phyloP scores from a whole-genome alignment of 2,113 vertebrate genomes.

The Semnornis frantzii region DNA sequence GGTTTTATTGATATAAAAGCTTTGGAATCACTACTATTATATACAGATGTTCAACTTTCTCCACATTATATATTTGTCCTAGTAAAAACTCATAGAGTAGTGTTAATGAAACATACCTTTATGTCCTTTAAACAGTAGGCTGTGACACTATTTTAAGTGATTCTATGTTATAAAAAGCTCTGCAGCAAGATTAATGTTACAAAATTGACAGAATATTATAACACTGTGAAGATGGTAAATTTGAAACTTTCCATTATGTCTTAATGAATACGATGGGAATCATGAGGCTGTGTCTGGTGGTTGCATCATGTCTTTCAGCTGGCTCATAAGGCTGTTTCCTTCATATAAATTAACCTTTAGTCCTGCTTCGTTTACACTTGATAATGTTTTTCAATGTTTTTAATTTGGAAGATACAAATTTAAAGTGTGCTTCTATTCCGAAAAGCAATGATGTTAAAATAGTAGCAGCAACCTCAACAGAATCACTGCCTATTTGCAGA shows the following conservation, averaged over 20 bases:
- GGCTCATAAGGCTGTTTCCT: neutral
- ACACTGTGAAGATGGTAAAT: slow-evolving; percentile 61
- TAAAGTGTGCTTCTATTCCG: neutral
- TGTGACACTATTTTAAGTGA: slow-evolving; percentile 63
- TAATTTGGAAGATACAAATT: neutral
- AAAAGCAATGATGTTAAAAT: neutral
- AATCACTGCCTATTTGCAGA: neutral
- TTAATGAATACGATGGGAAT: slow-evolving; percentile 35
- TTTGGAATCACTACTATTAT: slow-evolving; percentile 31
- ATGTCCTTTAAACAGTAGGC: slow-evolving; percentile 54
- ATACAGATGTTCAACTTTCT: slow-evolving; percentile 6
- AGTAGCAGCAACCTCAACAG: neutral
- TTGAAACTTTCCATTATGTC: slow-evolving; percentile 42
- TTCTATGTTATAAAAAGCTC: slow-evolving; percentile 70
- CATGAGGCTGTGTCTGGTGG: slow-evolving; percentile 19
- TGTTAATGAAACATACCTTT: slow-evolving; percentile 69
- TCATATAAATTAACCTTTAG: neutral
- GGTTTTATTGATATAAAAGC: slow-evolving; percentile 30
- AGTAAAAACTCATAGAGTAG: slow-evolving; percentile 42
- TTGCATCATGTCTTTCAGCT: slow-evolving; percentile 28
- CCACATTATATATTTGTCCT: slow-evolving; percentile 45
- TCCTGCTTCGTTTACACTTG: neutral
- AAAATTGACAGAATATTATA: slow-evolving; percentile 73
- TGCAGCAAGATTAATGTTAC: slow-evolving; percentile 62
- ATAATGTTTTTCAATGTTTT: slow-evolving; percentile 12